These are phyloP conservation scores for Conomelus anceps DNA, from an alignment of 2,888 invertebrate genomes.

Conservation along the genomic window DNA sequence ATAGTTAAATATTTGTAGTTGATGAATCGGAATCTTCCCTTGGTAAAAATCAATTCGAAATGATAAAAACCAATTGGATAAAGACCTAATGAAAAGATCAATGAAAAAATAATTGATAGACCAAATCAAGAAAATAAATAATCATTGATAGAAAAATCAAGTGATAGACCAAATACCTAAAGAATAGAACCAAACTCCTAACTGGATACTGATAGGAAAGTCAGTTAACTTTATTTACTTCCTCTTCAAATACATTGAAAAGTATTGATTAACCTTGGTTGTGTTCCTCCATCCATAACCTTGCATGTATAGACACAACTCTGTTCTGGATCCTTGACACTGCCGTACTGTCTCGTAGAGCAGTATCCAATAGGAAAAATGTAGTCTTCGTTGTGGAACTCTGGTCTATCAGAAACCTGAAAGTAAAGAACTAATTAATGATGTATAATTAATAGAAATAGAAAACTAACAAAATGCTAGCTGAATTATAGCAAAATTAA, in stretches of 20 bases:
- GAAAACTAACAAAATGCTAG: background rate
- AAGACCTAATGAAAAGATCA: too few relatives aligned
- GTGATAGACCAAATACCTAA: too few relatives aligned
- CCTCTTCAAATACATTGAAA: too few relatives aligned
- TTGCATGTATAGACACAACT: slow-evolving; percentile 74
- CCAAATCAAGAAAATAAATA: too few relatives aligned
- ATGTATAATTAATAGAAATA: background rate
- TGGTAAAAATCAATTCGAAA: too few relatives aligned
- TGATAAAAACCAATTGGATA: too few relatives aligned
- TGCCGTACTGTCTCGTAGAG: slow-evolving; percentile 67
- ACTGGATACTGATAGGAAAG: background rate
- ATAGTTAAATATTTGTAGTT: too few relatives aligned
- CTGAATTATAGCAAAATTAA: too few relatives aligned
- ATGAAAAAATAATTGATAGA: too few relatives aligned
- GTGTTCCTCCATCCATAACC: slow-evolving; percentile 62
- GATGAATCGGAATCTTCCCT: too few relatives aligned
- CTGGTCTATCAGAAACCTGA: slow-evolving; percentile 54
- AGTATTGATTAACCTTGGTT: slow-evolving; percentile 51
- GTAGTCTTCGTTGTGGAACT: slow-evolving; percentile 63
- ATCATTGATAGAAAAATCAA: too few relatives aligned
- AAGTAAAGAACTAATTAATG: slow-evolving; percentile 5
- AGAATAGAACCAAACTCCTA: background rate
- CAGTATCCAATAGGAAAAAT: slow-evolving; percentile 74
- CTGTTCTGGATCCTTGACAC: slow-evolving; percentile 58
- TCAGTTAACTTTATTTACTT: too few relatives aligned